phyloP scores from a whole-genome alignment of 2,888 invertebrate genomes.

The Gonocerus acuteangulatus region DNA sequence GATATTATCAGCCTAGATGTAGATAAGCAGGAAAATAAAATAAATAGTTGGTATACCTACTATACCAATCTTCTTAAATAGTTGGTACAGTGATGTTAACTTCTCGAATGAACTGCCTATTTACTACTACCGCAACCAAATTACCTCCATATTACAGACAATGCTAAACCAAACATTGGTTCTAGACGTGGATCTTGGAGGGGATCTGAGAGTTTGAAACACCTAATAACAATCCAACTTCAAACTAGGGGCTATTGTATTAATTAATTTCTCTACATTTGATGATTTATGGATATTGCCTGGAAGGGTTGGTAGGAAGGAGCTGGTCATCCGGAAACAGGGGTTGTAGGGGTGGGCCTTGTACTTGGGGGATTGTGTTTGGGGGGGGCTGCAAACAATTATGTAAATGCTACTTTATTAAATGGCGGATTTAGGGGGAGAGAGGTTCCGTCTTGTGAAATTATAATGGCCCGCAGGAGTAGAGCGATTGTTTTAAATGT shows the following conservation, averaged over 20 bases:
- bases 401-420: slow-evolving; percentile 33
- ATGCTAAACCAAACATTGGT: too few species aligned
- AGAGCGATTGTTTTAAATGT: slow-evolving; percentile 21
- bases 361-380: not conserved
- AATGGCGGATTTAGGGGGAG: slow-evolving; percentile 24
- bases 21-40: too few species aligned
- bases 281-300: not conserved
- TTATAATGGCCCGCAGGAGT: slow-evolving; percentile 16
- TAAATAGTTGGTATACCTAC: too few species aligned
- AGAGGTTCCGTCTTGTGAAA: slow-evolving; percentile 17
- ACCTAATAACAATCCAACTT: too few species aligned
- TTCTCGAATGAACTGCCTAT: too few species aligned
- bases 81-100: too few species aligned
- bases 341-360: slow-evolving; percentile 11
- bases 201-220: too few species aligned
- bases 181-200: too few species aligned
- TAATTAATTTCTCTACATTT: not conserved
- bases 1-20: too few species aligned
- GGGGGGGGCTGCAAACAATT: slow-evolving; percentile 26
- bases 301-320: not conserved
- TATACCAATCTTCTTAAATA: too few species aligned
- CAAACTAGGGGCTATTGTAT: not conserved
- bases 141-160: too few species aligned
- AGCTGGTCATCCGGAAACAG: not conserved
- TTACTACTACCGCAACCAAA: too few species aligned